Evolutionary conservation across 1,140 invertebrate species (phyloP), one percentile per base, ranked within the genome.

Genomic region (Gonioctena quinquepunctata): DNA sequence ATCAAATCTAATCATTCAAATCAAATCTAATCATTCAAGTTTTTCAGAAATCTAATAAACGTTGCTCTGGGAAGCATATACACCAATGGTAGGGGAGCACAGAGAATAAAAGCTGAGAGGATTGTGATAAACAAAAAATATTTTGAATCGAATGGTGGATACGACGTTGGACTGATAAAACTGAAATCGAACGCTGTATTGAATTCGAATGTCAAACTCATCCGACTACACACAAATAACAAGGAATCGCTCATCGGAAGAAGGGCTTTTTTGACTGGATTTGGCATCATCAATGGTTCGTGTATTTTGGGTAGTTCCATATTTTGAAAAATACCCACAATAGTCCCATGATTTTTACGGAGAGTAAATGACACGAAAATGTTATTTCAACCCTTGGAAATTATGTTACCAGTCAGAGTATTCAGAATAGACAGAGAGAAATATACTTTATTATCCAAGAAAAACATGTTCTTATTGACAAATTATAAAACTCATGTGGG

Each of bases 281-380:
- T 82, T 66, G 81, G 81, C 6, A 77, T 81, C 26, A 78, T 77
- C n/a, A 78, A 82, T 69, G 81, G 81, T 80, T 74, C 11, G 11
- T 13, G 13, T n/a, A 11, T 52, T 18, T 21, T 19, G n/a, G n/a
- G n/a, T n/a, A n/a, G n/a, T n/a, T n/a, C n/a, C n/a, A n/a, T n/a
- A n/a, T n/a, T n/a, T n/a, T n/a, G n/a, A n/a, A n/a, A n/a, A n/a
- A n/a, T n/a, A n/a, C n/a, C n/a, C n/a, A n/a, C n/a, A n/a, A n/a
- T n/a, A n/a, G n/a, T n/a, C n/a, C n/a, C n/a, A n/a, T n/a, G n/a
- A n/a, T n/a, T n/a, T n/a, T n/a, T n/a, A n/a, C n/a, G n/a, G n/a
- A n/a, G n/a, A n/a, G n/a, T n/a, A n/a, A n/a, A n/a, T n/a, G n/a
- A n/a, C n/a, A n/a, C n/a, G n/a, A n/a, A n/a, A n/a, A n/a, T n/a